A percentile compares a stretch with the other conserved stretches of the same genome.
phyloP scores from a whole-genome alignment of 2,113 vertebrate genomes.

The Rhabdomys dilectus region DNA sequence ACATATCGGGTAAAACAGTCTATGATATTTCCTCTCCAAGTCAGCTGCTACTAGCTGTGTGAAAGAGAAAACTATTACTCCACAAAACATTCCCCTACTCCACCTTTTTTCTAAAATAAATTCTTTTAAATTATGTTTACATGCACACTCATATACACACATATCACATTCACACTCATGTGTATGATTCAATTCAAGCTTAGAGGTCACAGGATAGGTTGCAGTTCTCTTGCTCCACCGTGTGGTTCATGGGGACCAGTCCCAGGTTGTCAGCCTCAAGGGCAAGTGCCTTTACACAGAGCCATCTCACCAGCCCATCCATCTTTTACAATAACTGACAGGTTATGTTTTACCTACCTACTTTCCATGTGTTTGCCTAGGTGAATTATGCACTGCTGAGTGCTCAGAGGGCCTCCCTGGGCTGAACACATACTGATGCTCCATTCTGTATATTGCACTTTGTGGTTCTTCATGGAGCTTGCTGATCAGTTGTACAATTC shows the following conservation, averaged over 20 bases:
- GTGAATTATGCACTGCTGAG: not conserved
- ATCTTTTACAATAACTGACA: not conserved
- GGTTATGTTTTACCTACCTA: not conserved
- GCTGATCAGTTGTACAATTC: not conserved
- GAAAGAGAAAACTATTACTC: not conserved
- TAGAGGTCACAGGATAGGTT: not conserved
- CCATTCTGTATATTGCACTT: accelerated
- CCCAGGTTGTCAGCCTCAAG: not conserved
- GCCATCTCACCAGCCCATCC: not conserved
- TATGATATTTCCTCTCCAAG: not conserved
- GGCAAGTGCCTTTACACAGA: not conserved
- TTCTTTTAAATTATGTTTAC: not conserved
- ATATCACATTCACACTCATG: not conserved
- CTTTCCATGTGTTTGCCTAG: not conserved
- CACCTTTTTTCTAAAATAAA: not conserved
- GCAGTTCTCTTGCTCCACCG: not conserved
- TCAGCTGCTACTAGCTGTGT: not conserved
- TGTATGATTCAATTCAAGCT: not conserved
- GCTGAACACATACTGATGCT: no score
- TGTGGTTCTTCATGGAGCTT: not conserved
- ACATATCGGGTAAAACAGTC: not conserved
- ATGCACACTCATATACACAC: not conserved
- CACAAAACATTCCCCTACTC: not conserved
- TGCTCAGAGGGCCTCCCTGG: not conserved
- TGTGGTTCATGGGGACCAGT: not conserved